Evolutionary conservation across 2,888 invertebrate species (phyloP).

Genomic region (Zygothrica quintamaculata): DNA sequence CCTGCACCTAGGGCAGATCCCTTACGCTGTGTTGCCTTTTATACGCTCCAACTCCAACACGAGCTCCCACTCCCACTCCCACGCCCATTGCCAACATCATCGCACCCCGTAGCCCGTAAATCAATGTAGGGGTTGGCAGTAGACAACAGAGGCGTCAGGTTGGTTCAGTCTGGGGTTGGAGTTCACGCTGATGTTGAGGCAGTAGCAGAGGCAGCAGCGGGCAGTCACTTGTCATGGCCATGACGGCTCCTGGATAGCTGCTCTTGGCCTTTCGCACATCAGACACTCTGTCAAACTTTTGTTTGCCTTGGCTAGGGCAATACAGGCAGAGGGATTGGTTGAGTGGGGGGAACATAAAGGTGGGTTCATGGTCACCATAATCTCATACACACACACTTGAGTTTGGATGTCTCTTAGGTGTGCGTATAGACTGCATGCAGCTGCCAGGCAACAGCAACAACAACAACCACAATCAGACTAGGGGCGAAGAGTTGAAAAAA

Average conservation of each 20-base stretch:
- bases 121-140: constrained; percentile 58
- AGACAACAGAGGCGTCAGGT: background rate
- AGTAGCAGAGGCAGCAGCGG: background rate
- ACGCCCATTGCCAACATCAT: constrained; percentile 3
- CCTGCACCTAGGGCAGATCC: constrained; percentile 47
- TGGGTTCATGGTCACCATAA: constrained; percentile 45
- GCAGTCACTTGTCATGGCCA: constrained; percentile 39
- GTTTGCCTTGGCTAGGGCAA: constrained; percentile 46
- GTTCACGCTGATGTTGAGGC: background rate
- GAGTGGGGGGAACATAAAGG: background rate
- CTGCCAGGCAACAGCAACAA: background rate
- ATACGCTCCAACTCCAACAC: constrained; percentile 1
- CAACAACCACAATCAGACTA: too few species aligned
- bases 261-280: constrained; percentile 77
- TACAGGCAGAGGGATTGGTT: background rate
- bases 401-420: constrained; percentile 38
- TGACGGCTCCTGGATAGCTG: constrained; percentile 60
- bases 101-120: constrained; percentile 48
- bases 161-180: background rate
- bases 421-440: constrained; percentile 13
- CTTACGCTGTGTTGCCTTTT: constrained; percentile 4
- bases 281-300: constrained; percentile 80
- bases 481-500: too few species aligned
- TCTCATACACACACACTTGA: constrained; percentile 15
- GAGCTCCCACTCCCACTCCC: background rate